These are phyloP conservation scores for Papilio demoleus DNA, from an alignment of 2,888 invertebrate genomes.

Conservation along the genomic window DNA sequence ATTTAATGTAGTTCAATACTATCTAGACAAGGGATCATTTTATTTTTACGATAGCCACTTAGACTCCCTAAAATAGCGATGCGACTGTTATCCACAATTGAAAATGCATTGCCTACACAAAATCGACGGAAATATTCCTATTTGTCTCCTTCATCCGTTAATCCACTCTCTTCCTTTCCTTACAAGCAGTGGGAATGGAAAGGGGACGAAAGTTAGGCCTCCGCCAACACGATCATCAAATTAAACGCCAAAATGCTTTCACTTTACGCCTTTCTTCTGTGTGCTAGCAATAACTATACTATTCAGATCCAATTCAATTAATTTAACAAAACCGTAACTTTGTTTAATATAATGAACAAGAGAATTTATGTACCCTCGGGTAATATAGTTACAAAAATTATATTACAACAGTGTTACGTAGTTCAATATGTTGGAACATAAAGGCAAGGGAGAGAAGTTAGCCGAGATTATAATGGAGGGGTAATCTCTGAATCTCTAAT, in stretches of 20 bases:
- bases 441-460: constrained; percentile 40
- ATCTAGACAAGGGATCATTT: neutral
- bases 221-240: no score
- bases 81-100: no score
- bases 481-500: constrained; percentile 54
- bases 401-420: constrained; percentile 20
- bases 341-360: constrained; percentile 23
- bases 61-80: no score
- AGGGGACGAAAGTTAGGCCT: no score
- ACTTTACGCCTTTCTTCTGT: no score
- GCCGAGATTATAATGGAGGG: constrained; percentile 47
- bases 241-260: no score
- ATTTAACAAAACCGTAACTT: constrained; percentile 8
- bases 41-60: no score
- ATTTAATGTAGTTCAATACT: neutral
- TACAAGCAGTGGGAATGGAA: no score
- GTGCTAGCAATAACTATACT: neutral
- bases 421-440: constrained; percentile 28
- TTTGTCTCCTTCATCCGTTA: no score
- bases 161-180: no score
- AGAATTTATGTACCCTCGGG: constrained; percentile 11
- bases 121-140: no score
- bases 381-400: constrained; percentile 33
- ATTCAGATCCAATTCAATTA: constrained; percentile 15
- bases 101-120: no score